phyloP scores from a whole-genome alignment of 2,797 vertebrate species.

The Chelonia mydas region DNA sequence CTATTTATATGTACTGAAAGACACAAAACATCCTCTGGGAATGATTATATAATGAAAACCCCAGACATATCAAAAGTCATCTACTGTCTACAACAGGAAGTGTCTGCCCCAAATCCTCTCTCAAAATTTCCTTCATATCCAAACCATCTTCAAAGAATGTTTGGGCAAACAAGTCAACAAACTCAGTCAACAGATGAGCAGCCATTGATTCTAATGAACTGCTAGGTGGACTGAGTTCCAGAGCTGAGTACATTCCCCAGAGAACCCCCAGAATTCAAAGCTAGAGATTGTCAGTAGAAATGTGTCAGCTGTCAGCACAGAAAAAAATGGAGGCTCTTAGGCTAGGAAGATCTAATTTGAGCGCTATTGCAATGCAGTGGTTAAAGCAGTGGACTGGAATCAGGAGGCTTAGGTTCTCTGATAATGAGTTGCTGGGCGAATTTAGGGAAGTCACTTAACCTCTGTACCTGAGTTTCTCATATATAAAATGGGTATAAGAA shows the following conservation, averaged over 20 bases:
- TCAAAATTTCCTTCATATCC: background rate
- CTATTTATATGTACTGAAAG: conserved; percentile 18
- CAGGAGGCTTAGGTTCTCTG: background rate
- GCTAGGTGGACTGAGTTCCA: background rate
- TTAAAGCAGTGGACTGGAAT: background rate
- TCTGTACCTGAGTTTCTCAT: background rate
- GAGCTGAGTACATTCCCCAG: background rate
- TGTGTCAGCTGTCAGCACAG: background rate
- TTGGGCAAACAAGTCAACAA: background rate
- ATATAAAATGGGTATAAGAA: background rate
- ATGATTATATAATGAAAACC: background rate
- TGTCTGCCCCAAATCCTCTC: background rate
- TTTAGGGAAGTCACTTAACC: background rate
- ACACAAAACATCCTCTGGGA: conserved; percentile 10
- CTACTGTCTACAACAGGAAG: background rate
- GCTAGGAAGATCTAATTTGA: background rate
- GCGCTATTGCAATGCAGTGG: background rate
- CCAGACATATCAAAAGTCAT: background rate
- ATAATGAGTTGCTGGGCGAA: background rate
- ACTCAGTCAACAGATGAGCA: background rate
- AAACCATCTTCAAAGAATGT: background rate
- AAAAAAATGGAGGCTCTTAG: background rate
- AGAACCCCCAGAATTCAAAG: background rate
- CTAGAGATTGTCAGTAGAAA: background rate
- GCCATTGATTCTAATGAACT: background rate